phyloP scores from a whole-genome alignment of 2,888 invertebrate species.

The Polyommatus icarus region DNA sequence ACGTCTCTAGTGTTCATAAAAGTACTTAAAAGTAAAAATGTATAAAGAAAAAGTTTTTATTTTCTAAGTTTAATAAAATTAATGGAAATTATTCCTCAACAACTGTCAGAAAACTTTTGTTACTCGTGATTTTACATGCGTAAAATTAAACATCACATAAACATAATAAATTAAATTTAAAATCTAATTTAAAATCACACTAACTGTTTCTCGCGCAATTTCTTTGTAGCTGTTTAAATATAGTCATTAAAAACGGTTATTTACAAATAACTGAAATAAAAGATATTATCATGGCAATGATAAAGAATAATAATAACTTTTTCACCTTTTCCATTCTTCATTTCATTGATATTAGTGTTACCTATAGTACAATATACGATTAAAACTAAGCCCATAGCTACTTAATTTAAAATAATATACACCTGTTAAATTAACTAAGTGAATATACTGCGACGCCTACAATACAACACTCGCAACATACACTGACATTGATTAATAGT shows the following conservation, averaged over 20 bases:
- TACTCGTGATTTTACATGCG: slow-evolving; percentile 2
- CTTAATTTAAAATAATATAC: not conserved
- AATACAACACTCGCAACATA: slow-evolving; percentile 37
- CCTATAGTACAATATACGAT: too few relatives aligned
- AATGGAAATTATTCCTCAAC: slow-evolving; percentile 13
- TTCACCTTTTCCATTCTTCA: too few relatives aligned
- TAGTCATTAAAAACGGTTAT: too few relatives aligned
- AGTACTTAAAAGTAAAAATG: not conserved
- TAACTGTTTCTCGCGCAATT: not conserved
- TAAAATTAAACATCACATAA: not conserved
- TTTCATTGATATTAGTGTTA: too few relatives aligned
- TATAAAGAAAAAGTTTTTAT: not conserved
- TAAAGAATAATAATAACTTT: too few relatives aligned
- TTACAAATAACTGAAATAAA: too few relatives aligned
- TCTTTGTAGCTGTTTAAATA: not conserved
- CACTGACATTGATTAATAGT: slow-evolving; percentile 45
- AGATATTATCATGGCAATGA: too few relatives aligned
- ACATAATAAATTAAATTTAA: not conserved
- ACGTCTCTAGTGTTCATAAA: not conserved
- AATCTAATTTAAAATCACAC: not conserved
- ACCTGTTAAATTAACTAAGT: not conserved
- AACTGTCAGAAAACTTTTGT: not conserved
- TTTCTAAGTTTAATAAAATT: slow-evolving; percentile 8
- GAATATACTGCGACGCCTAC: not conserved
- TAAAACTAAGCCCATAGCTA: not conserved